phyloP scores from a whole-genome alignment of 1,140 invertebrate species.

The Micrasema minimum region DNA sequence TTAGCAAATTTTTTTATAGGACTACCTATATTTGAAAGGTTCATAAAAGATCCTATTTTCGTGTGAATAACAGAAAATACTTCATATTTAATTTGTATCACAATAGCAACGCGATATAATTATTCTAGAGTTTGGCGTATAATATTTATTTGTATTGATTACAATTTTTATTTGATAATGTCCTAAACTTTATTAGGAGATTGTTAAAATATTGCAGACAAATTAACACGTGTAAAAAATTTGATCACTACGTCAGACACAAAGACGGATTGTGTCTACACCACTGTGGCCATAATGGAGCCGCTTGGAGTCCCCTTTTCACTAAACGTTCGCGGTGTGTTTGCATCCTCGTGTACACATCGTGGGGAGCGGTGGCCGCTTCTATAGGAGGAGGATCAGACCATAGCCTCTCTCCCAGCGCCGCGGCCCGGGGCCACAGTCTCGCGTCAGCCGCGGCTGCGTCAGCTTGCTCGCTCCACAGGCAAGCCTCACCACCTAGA shows the following conservation, averaged over 20 bases:
- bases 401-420: slow-evolving; percentile 75
- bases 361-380: slow-evolving; percentile 59
- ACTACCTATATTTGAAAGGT: no score
- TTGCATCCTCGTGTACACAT: slow-evolving; percentile 75
- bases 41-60: no score
- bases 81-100: no score
- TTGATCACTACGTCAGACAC: slow-evolving; percentile 65
- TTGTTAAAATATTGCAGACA: not conserved
- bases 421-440: slow-evolving; percentile 77
- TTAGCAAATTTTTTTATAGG: no score
- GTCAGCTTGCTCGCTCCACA: slow-evolving; percentile 78
- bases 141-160: no score
- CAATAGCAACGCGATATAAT: no score
- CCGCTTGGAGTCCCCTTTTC: slow-evolving; percentile 71
- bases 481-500: slow-evolving; percentile 78
- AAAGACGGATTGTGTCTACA: slow-evolving; percentile 78
- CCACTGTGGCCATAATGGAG: slow-evolving; percentile 80
- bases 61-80: no score
- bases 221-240: not conserved
- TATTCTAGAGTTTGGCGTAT: no score
- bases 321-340: slow-evolving; percentile 73
- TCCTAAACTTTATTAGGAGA: no score
- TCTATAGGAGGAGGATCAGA: slow-evolving; percentile 61
- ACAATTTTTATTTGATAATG: no score
- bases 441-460: slow-evolving; percentile 72